Conservation (phyloP, 2,113 vertebrate genomes). For the Xiphophorus maculatus region DNA sequence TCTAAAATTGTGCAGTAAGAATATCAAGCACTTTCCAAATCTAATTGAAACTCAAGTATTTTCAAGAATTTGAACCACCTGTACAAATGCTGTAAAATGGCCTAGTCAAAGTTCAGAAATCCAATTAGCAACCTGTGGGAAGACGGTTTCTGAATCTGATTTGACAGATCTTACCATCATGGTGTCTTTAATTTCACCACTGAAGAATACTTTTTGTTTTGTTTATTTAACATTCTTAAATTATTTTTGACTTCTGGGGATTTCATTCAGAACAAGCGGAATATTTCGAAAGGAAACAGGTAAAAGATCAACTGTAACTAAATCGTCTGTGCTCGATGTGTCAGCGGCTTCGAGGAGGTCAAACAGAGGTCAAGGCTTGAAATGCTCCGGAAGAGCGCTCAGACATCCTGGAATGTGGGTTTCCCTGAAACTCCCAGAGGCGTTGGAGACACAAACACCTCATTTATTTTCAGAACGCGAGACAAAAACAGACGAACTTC, state of each 20-base stretch:
- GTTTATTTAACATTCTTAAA: neutral
- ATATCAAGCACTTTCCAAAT: no score
- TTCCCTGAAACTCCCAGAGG: constrained; percentile 5
- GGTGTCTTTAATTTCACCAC: no score
- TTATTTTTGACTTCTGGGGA: neutral
- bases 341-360: constrained; percentile 3
- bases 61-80: no score
- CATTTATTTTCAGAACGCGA: neutral
- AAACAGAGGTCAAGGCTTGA: constrained; percentile 8
- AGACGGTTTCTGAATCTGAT: no score
- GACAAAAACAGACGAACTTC: neutral
- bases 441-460: neutral
- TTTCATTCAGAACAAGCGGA: neutral
- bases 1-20: no score
- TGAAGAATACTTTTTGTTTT: no score
- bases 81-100: no score
- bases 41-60: no score
- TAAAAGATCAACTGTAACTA: neutral
- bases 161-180: no score
- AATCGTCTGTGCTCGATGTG: neutral
- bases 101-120: no score
- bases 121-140: no score
- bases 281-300: neutral
- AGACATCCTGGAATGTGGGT: constrained; percentile 61
- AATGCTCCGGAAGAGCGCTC: constrained; percentile 40